Evolutionary conservation across 2,113 vertebrate species (phyloP).

Genomic region (Semnornis frantzii): DNA sequence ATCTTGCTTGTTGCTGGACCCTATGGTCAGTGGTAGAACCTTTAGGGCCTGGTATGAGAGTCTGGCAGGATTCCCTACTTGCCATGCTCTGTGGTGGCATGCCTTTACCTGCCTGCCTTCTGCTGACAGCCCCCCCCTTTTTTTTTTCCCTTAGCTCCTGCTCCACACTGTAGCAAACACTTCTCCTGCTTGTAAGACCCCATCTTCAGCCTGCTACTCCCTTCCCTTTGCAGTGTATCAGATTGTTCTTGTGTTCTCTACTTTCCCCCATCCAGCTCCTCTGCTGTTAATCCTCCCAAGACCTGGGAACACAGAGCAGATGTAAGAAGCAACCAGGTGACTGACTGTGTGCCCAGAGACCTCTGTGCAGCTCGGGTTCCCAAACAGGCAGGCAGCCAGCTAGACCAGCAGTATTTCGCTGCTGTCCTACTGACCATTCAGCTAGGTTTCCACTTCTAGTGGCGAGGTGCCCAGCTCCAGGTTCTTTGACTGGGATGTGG

Average conservation of each 20-base stretch:
- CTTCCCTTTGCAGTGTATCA: not conserved
- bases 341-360: not conserved
- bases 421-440: not conserved
- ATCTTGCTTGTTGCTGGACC: not conserved
- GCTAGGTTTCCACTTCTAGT: not conserved
- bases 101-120: not conserved
- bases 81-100: not conserved
- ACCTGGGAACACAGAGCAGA: not conserved
- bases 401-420: not conserved
- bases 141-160: not conserved
- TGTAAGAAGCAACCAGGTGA: not conserved
- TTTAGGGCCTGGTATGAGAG: not conserved
- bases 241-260: not conserved
- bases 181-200: conserved; percentile 7
- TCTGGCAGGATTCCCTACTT: not conserved
- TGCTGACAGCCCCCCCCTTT: not conserved
- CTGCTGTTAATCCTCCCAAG: not conserved
- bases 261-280: not conserved
- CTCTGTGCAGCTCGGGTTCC: not conserved
- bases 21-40: not conserved
- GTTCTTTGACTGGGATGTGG: accelerated
- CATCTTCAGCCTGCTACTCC: not conserved
- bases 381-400: not conserved
- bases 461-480: not conserved
- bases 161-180: conserved; percentile 7